A percentile compares a stretch with the other conserved stretches of the same genome.
These are phyloP conservation scores for Parthenolecanium corni DNA, from an alignment of 2,888 invertebrate species.

Conservation along the genomic window DNA sequence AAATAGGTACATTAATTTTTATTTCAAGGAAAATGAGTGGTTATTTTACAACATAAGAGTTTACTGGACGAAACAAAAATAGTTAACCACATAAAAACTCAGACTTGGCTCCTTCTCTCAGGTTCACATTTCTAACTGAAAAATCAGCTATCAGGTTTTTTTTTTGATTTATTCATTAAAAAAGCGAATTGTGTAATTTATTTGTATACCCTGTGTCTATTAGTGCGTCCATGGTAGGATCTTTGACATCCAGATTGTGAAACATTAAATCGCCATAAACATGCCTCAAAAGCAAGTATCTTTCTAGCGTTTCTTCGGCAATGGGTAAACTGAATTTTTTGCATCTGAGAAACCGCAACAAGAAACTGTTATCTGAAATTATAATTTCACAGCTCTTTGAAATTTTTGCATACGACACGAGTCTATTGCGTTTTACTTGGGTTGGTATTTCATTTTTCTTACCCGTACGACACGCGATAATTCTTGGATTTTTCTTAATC, in stretches of 20 bases:
- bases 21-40: too few species aligned
- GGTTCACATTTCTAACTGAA: too few species aligned
- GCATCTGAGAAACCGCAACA: constrained; percentile 60
- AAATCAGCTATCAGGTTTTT: not conserved
- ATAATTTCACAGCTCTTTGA: not conserved
- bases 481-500: constrained; percentile 69
- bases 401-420: not conserved
- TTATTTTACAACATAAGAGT: too few species aligned
- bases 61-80: too few species aligned
- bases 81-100: too few species aligned
- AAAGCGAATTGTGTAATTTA: not conserved
- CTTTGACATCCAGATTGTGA: constrained; percentile 63
- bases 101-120: too few species aligned
- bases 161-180: too few species aligned
- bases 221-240: constrained; percentile 64
- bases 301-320: constrained; percentile 72
- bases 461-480: constrained; percentile 68
- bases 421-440: too few species aligned
- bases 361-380: constrained; percentile 56
- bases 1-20: too few species aligned
- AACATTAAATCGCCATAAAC: constrained; percentile 73
- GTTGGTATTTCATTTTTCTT: constrained; percentile 14
- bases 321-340: constrained; percentile 66
- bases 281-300: constrained; percentile 71
- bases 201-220: constrained; percentile 58